Conservation (phyloP, 2,888 invertebrate genomes). For the Ferdinandea cuprea region DNA sequence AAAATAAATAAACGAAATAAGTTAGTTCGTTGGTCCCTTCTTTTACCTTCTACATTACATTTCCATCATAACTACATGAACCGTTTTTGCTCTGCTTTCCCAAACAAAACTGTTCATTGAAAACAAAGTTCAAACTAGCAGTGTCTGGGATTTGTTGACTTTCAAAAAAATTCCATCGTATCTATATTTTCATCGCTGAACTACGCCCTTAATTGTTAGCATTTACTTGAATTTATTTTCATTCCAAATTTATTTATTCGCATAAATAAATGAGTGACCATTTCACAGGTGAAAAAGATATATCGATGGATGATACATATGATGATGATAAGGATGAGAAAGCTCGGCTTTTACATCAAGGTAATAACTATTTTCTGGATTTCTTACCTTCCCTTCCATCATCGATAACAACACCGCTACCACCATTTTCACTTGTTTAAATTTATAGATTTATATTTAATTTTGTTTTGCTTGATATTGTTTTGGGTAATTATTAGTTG, state of each 20-base stretch:
- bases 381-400: constrained; percentile 53
- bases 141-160: not conserved
- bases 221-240: constrained; percentile 61
- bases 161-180: not conserved
- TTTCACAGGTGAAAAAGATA: constrained; percentile 84
- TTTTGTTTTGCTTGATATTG: constrained; percentile 60
- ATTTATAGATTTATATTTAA: constrained; percentile 52
- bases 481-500: constrained; percentile 52
- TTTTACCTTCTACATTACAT: too few relatives aligned
- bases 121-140: not conserved
- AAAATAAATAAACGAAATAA: too few relatives aligned
- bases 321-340: constrained; percentile 83
- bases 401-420: constrained; percentile 66
- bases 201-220: constrained; percentile 33
- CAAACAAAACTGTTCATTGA: not conserved
- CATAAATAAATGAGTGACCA: constrained; percentile 66
- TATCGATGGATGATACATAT: constrained; percentile 83
- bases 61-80: too few relatives aligned
- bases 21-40: too few relatives aligned
- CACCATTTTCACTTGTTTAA: constrained; percentile 49
- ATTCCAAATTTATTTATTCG: constrained; percentile 19
- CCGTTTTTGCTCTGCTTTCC: not conserved
- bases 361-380: constrained; percentile 80
- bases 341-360: constrained; percentile 84
- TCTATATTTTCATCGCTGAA: not conserved